Evolutionary conservation across 2,797 vertebrate species (phyloP).

Genomic region (Sebastes nivosus): DNA sequence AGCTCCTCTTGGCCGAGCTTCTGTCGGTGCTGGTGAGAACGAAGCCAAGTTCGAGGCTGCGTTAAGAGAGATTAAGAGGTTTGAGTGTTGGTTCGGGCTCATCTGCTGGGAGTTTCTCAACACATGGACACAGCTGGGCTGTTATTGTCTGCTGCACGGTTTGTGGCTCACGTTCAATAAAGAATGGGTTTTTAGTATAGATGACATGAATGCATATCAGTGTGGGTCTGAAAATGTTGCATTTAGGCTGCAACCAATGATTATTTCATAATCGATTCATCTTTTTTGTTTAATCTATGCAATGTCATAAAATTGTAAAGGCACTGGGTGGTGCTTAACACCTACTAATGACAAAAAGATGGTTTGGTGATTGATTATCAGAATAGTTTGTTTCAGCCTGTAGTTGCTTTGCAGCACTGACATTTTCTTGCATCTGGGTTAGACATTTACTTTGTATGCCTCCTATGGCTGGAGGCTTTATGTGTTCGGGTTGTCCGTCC

Average conservation of each 20-base stretch:
- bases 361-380: not conserved
- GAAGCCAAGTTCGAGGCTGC: conserved; percentile 29
- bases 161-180: not conserved
- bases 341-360: not conserved
- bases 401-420: not conserved
- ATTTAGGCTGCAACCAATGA: not conserved
- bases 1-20: conserved; percentile 35
- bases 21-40: conserved; percentile 12
- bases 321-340: not conserved
- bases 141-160: not conserved
- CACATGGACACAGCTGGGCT: conserved; percentile 31
- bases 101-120: conserved; percentile 5
- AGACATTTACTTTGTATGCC: no score
- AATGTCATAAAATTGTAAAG: not conserved
- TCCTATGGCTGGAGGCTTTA: no score
- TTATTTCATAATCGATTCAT: not conserved
- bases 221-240: not conserved
- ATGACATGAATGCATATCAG: not conserved
- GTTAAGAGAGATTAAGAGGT: conserved; percentile 18
- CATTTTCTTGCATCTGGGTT: not conserved
- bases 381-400: not conserved
- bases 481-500: no score
- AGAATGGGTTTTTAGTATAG: not conserved
- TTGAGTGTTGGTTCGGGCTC: not conserved
- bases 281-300: not conserved